Conservation (phyloP, 2,888 invertebrate genomes). For the Penaeus monodon region DNA sequence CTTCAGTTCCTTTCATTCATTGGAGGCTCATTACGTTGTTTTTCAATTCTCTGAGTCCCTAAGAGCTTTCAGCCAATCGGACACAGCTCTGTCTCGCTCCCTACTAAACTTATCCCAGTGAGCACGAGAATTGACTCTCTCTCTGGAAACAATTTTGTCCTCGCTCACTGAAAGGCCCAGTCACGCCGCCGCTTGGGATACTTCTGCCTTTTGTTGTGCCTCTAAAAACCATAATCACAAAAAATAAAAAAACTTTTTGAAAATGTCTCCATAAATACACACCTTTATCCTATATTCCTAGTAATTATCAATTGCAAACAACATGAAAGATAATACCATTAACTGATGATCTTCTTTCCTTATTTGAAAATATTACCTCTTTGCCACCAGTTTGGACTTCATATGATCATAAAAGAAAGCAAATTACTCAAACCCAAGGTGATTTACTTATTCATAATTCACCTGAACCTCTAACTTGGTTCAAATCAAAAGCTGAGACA, state of each 20-base stretch:
- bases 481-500: no score
- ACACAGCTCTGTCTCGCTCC: slow-evolving; percentile 94
- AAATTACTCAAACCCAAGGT: no score
- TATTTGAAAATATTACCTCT: no score
- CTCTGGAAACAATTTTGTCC: slow-evolving; percentile 95
- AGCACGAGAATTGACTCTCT: slow-evolving; percentile 93
- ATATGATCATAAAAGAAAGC: no score
- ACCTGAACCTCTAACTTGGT: no score
- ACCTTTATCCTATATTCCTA: no score
- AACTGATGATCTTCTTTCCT: no score
- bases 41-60: slow-evolving; percentile 94
- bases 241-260: no score
- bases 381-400: not conserved
- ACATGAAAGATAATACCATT: no score
- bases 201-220: slow-evolving; percentile 82
- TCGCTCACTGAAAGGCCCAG: slow-evolving; percentile 96
- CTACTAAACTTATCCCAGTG: slow-evolving; percentile 93
- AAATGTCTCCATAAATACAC: no score
- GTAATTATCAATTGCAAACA: no score
- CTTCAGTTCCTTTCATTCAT: slow-evolving; percentile 82
- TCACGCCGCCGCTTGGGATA: slow-evolving; percentile 89
- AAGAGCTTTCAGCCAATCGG: slow-evolving; percentile 92
- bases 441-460: no score
- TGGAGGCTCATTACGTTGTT: slow-evolving; percentile 84
- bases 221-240: slow-evolving; percentile 71